Conservation (phyloP, 2,797 vertebrate species). For the Pogoniulus pusillus region DNA sequence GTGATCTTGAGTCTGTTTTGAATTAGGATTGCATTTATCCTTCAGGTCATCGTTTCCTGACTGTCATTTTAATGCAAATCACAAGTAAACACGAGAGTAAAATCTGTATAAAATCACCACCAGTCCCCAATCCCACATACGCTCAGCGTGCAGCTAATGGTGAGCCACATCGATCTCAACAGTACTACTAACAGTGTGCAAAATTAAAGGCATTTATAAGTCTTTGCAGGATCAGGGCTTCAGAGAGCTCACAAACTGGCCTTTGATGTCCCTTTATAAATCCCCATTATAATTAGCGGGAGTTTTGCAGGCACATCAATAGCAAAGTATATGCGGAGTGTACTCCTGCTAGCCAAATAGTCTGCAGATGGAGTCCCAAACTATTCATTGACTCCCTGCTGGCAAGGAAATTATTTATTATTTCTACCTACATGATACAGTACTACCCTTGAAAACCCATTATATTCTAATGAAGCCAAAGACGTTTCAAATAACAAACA, state of each 20-base stretch:
- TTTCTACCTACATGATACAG: slow-evolving; percentile 66
- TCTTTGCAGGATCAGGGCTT: slow-evolving; percentile 43
- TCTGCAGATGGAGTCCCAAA: slow-evolving; percentile 69
- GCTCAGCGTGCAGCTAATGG: slow-evolving; percentile 47
- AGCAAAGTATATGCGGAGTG: slow-evolving; percentile 3
- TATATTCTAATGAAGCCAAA: slow-evolving; percentile 63
- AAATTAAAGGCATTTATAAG: slow-evolving; percentile 64
- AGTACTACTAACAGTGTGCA: slow-evolving; percentile 35
- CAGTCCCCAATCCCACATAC: neutral
- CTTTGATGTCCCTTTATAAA: slow-evolving; percentile 66
- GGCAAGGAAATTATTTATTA: slow-evolving; percentile 71
- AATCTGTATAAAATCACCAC: slow-evolving; percentile 16
- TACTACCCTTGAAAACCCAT: slow-evolving; percentile 69
- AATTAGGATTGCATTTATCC: neutral
- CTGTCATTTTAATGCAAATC: slow-evolving; percentile 28
- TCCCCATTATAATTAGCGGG: slow-evolving; percentile 57
- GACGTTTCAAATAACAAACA: slow-evolving; percentile 12
- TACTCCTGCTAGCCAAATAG: slow-evolving; percentile 58
- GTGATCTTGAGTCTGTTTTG: neutral
- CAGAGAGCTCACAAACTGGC: slow-evolving; percentile 46
- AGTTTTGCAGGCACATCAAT: slow-evolving; percentile 48
- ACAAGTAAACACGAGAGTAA: slow-evolving; percentile 8
- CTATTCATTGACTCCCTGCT: slow-evolving; percentile 71
- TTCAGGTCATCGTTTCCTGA: slow-evolving; percentile 9
- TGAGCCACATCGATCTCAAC: slow-evolving; percentile 38